Base-by-base conservation (phyloP, 2,797 vertebrate species). In the Platalea minor region DNA sequence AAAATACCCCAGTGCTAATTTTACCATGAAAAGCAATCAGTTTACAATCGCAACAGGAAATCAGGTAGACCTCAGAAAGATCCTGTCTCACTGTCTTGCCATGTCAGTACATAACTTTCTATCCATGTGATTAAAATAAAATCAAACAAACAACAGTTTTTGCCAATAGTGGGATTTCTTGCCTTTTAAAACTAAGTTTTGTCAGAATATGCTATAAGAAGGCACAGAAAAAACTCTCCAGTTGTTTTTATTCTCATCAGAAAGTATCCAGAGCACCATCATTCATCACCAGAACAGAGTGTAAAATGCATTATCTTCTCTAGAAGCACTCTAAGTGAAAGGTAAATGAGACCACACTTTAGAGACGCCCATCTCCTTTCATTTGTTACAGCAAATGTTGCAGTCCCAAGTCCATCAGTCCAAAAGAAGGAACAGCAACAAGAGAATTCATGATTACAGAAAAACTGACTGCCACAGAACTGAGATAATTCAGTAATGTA, bases 171-270 rank as follows among this genome's bases (percentile, higher is more conserved):
- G 13, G n/a, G 11, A 37, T 72, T 89, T 92, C 37, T 77, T 91
- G 19, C 20, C 41, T 72, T 85, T 88, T 86, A 91, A 92, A 95
- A 21, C 26, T 37, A 37, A 60, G 5, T 74, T 80, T 24, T 91
- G 45, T 61, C 20, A 60, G 41, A 80, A 93, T 77, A 35, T 24
- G 17, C 9, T 61, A 7, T 33, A 80, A 79, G 45, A 82, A 57
- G 29, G 53, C 7, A n/a, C 11, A 84, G 60, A 64, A 54, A 61
- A 91, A 88, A 85, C 24, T 63, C 92, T 0, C 69, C 24, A 89
- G 43, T 50, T 89, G n/a, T 78, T 92, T 89, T 89, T 92, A 64
- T 91, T 95, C 82, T 77, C 60, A 88, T 63, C 73, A 86, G 56
- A 81, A 95, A 51, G 67, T 54, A 64, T 84, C 45, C 81, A 83